Evolutionary conservation across 2,888 invertebrate species (phyloP).

Genomic region (Meteorus cinctellus): DNA sequence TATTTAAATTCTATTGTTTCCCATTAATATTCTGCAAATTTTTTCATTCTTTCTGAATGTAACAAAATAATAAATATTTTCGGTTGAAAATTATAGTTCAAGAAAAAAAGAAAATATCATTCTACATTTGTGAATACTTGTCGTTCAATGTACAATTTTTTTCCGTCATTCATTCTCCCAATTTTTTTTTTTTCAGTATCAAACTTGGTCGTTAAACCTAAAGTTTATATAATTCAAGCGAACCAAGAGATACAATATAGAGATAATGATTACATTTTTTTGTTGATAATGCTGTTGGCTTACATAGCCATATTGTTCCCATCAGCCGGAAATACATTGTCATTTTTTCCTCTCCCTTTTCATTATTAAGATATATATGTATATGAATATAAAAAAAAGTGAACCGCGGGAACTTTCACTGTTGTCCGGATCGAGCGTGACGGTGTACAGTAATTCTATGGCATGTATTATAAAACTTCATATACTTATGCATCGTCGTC

Average conservation of each 20-base stretch:
- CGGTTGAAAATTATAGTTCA: no score
- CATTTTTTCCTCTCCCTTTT: constrained; percentile 2
- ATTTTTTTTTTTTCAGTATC: neutral
- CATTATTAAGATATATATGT: constrained; percentile 16
- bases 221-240: no score
- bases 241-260: neutral
- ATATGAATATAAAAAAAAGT: constrained; percentile 2
- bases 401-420: constrained; percentile 27
- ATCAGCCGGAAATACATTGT: constrained; percentile 25
- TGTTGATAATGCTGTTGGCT: neutral
- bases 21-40: no score
- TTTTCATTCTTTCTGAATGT: no score
- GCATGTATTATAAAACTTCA: neutral
- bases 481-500: neutral
- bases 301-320: constrained; percentile 4
- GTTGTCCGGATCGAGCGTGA: constrained; percentile 16
- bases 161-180: neutral
- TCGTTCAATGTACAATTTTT: no score
- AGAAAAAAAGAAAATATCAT: no score
- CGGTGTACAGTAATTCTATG: constrained; percentile 3
- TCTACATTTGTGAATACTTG: no score
- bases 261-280: neutral
- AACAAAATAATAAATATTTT: no score
- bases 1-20: no score
- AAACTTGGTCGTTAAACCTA: no score